Conservation (phyloP, 2,797 vertebrate species). For the Macrochelys suwanniensis region DNA sequence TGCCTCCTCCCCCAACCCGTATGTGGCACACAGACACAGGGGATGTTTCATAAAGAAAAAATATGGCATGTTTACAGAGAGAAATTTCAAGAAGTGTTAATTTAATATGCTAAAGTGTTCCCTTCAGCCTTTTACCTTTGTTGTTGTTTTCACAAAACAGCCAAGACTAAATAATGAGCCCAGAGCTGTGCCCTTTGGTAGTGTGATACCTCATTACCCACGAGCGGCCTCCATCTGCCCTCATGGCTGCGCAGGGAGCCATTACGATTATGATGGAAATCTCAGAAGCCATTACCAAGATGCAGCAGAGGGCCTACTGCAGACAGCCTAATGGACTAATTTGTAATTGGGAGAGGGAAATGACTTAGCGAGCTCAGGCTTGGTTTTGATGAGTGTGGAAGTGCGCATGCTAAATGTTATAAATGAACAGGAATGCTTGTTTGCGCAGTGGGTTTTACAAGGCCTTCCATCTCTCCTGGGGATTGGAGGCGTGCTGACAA, state of each 20-base stretch:
- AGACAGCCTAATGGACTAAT: conserved; percentile 99
- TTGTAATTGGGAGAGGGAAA: conserved; percentile 99
- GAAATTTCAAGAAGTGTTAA: conserved; percentile 87
- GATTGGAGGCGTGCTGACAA: conserved; percentile 84
- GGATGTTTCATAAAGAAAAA: conserved; percentile 81
- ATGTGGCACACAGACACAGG: conserved; percentile 35
- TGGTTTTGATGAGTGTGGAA: conserved; percentile 93
- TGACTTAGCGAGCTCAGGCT: conserved; percentile 93
- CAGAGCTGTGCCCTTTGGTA: conserved; percentile 93
- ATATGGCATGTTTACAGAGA: conserved; percentile 84
- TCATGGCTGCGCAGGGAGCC: conserved; percentile 98
- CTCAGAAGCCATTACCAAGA: conserved; percentile 99
- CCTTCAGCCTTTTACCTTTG: conserved; percentile 86
- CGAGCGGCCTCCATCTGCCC: conserved; percentile 99
- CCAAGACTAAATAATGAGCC: conserved; percentile 95
- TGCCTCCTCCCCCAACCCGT: conserved; percentile 29
- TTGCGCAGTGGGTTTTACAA: conserved; percentile 88
- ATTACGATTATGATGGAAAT: conserved; percentile 99
- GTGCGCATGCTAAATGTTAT: conserved; percentile 93
- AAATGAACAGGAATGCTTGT: conserved; percentile 93
- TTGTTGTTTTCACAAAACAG: conserved; percentile 88
- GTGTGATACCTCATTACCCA: conserved; percentile 99
- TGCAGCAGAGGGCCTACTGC: conserved; percentile 97
- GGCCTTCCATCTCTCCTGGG: conserved; percentile 84
- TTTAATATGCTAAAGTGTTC: conserved; percentile 87